Percentiles rank a stretch among this genome's conserved stretches.
phyloP scores from a whole-genome alignment of 2,888 invertebrate genomes.

The Hypercompe scribonia region DNA sequence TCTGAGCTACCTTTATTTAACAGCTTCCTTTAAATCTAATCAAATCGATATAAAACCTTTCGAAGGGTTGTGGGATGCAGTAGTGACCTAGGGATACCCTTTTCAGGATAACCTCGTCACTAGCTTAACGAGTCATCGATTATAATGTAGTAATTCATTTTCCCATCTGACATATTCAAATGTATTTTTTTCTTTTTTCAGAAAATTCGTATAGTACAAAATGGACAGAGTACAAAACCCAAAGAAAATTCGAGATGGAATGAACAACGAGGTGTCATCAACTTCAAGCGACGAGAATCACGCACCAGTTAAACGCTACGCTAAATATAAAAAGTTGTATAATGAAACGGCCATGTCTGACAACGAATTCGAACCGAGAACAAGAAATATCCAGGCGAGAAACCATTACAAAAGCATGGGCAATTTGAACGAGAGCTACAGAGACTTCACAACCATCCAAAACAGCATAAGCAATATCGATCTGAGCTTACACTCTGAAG shows the following conservation, averaged over 20 bases:
- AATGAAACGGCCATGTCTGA: constrained; percentile 67
- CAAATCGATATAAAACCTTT: background rate
- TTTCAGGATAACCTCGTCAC: background rate
- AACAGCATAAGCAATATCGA: constrained; percentile 78
- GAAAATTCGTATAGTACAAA: constrained; percentile 49
- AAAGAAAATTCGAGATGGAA: constrained; percentile 55
- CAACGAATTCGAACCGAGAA: constrained; percentile 65
- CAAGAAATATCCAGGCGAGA: constrained; percentile 41
- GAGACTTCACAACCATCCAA: constrained; percentile 60
- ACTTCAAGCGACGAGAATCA: constrained; percentile 72
- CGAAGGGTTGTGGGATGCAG: background rate
- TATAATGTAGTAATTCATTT: too few relatives aligned
- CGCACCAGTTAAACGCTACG: constrained; percentile 56
- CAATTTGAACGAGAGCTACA: constrained; percentile 68
- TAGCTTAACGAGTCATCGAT: too few relatives aligned
- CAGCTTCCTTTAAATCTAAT: background rate
- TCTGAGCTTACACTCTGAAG: constrained; percentile 66
- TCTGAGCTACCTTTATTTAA: too few relatives aligned
- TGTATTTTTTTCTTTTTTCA: background rate
- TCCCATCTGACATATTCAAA: background rate
- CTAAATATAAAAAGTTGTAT: constrained; percentile 67
- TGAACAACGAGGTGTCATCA: constrained; percentile 77
- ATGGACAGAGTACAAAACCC: constrained; percentile 74
- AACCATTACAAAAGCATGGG: constrained; percentile 76
- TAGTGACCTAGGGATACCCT: background rate